Conservation (phyloP, 2,797 vertebrate species). For the Anas flavirostris region DNA sequence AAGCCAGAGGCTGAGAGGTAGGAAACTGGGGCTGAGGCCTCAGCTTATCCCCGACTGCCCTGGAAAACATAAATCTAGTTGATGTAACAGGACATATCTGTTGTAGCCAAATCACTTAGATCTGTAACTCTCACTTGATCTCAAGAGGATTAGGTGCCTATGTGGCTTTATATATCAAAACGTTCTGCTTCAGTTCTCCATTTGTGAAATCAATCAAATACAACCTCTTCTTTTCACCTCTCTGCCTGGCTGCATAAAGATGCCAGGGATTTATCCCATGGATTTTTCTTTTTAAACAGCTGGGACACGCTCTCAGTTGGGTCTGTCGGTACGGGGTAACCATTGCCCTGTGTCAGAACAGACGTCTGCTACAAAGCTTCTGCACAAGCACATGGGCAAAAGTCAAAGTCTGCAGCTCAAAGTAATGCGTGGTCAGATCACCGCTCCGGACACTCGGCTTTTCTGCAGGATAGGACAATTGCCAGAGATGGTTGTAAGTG, state of each 20-base stretch:
- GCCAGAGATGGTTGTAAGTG: conserved; percentile 5
- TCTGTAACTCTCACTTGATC: background rate
- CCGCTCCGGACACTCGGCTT: background rate
- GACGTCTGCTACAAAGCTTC: background rate
- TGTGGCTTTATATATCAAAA: background rate
- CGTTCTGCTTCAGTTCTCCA: background rate
- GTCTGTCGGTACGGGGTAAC: background rate
- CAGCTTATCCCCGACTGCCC: background rate
- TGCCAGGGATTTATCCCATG: background rate
- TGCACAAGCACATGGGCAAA: background rate
- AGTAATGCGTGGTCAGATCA: background rate
- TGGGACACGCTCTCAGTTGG: background rate
- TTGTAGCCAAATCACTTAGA: background rate
- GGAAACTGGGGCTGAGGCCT: background rate
- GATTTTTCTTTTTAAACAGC: conserved; percentile 19
- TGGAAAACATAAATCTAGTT: background rate
- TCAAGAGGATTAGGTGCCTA: background rate
- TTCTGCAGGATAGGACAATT: conserved; percentile 1
- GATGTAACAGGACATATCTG: background rate
- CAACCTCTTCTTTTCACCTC: background rate
- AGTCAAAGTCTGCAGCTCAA: background rate
- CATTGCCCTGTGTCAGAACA: background rate
- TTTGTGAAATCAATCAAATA: background rate
- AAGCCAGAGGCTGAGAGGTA: background rate
- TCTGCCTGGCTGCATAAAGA: background rate